Evolutionary conservation across 1,140 invertebrate genomes (phyloP).

Genomic region (Hypothenemus hampei): DNA sequence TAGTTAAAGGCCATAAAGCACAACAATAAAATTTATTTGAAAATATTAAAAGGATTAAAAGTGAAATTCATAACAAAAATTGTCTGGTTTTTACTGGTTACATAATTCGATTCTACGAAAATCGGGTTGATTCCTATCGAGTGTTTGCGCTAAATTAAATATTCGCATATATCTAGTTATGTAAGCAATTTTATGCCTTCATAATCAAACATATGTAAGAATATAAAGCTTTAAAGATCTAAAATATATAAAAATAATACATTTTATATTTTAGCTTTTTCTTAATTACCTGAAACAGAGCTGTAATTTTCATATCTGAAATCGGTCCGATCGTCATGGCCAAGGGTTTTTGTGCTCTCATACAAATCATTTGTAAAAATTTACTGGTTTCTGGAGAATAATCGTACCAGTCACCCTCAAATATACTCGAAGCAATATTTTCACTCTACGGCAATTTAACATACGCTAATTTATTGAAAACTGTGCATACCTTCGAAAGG

Average conservation of each 20-base stretch:
- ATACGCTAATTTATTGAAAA: background rate
- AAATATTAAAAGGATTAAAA: no score
- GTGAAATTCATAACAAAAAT: no score
- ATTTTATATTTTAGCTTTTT: background rate
- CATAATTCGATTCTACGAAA: no score
- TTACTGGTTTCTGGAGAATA: constrained; percentile 2
- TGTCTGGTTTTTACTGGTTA: no score
- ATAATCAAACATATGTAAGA: constrained; percentile 26
- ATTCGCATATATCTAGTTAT: background rate
- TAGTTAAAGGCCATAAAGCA: no score
- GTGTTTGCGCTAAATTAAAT: no score
- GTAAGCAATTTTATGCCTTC: background rate
- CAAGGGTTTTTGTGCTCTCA: constrained; percentile 27
- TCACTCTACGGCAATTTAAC: no score
- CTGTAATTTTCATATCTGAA: constrained; percentile 12
- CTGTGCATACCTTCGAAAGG: background rate
- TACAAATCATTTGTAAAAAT: constrained; percentile 21
- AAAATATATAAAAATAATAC: constrained; percentile 15
- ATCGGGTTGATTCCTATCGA: no score
- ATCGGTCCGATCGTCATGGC: constrained; percentile 25
- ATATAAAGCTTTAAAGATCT: constrained; percentile 27
- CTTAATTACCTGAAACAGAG: constrained; percentile 19
- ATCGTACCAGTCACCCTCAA: constrained; percentile 21
- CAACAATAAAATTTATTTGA: no score
- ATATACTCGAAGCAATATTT: constrained; percentile 20